Base-by-base conservation (phyloP, 2,888 invertebrate species). In the Ormyrus pomaceus region DNA sequence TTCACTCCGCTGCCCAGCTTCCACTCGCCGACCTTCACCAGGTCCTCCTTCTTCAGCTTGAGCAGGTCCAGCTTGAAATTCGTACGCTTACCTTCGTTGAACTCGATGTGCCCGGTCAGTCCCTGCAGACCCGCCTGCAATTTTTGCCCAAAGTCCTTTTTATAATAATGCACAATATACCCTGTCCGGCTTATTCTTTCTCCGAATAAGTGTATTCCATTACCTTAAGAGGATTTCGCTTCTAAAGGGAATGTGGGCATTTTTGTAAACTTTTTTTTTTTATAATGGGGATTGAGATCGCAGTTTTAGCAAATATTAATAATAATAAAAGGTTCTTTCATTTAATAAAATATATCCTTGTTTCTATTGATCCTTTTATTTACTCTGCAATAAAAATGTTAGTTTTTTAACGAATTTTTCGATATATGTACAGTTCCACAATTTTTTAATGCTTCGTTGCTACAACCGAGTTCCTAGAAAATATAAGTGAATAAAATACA, bases 31-130 rank as follows among this genome's bases (percentile, higher is more conserved):
- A 97, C 95, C 87, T 96, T 95, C 73, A 94, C 93, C 68, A 96
- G 92, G 85, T 95, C 94, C 65, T 96, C 95, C 5, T 95, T 95
- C 78, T 95, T 94, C 59, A 98, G 91, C 89, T 97, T 95, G 84
- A 97, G 93, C 70, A 98, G 92, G 88, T 98, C 97, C 74, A 98
- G 92, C 88, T 95, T 95, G 91, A 98, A 96, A 88, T 96, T 95
- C 56, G 94, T 94, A 55, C 98, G 92, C 82, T 95, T 94, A 0
- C 98, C 98, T 86, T 96, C 95, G 85, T 94, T 94, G 91, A 98
- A 98, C 83, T 96, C 95, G 70, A 98, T 94, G 55, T 94, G 95
- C 0, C 98, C 98, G 0, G 98, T 97, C 65, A 98, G 91, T 0
- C 98, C 98, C 86, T 95, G 95, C 62, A 96, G 94, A 86, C 95